Percentiles rank a stretch among this genome's conserved stretches.
Evolutionary conservation across 2,113 vertebrate genomes (phyloP).

Genomic region (Gavialis gangeticus): DNA sequence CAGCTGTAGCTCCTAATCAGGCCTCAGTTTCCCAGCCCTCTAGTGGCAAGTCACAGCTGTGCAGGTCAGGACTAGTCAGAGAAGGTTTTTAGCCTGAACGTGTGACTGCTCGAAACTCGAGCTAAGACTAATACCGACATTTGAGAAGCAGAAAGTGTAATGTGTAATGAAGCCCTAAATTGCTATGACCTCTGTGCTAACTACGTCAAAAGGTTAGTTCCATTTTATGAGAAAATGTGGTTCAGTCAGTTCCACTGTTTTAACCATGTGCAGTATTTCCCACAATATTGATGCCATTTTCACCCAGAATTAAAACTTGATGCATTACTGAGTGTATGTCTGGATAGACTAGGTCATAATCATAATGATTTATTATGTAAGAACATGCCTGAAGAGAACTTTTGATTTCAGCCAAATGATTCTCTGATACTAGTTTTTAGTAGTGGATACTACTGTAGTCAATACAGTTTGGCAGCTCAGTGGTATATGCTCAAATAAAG

Average conservation of each 20-base stretch:
- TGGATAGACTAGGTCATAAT: neutral
- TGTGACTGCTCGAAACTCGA: too few species aligned
- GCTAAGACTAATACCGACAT: too few species aligned
- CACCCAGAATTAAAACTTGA: neutral
- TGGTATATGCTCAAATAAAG: neutral
- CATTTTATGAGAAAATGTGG: neutral
- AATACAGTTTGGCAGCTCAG: neutral
- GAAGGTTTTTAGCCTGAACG: too few species aligned
- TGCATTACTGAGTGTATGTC: neutral
- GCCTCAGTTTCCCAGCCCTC: too few species aligned
- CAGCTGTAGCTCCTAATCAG: too few species aligned
- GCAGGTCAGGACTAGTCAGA: too few species aligned
- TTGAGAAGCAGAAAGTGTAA: too few species aligned
- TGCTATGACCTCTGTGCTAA: neutral
- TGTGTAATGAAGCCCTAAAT: neutral
- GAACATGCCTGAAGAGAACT: neutral
- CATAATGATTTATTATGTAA: neutral
- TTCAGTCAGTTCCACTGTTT: neutral
- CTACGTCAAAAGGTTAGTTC: neutral
- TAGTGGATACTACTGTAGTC: neutral
- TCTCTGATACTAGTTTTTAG: neutral
- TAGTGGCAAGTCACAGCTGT: too few species aligned
- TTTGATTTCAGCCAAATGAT: neutral
- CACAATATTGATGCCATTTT: neutral
- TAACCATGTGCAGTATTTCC: neutral